Evolutionary conservation across 2,797 vertebrate genomes (phyloP).

Genomic region (Glyptemys insculpta): DNA sequence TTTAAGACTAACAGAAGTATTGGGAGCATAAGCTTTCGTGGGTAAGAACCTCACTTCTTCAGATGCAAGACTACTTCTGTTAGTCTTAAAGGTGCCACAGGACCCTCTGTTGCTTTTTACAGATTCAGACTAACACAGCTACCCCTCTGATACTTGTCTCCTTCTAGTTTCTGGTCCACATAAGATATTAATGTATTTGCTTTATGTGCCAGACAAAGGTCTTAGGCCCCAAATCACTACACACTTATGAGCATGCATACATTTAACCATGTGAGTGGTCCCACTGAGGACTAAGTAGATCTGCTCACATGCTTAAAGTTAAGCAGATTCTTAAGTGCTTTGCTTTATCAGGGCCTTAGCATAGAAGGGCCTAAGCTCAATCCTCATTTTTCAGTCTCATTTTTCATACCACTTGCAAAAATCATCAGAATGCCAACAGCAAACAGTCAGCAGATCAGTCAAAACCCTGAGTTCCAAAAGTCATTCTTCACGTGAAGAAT

Average conservation of each 20-base stretch:
- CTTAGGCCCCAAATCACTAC: background rate
- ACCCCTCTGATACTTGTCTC: no score
- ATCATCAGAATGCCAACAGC: background rate
- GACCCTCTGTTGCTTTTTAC: no score
- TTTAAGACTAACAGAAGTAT: no score
- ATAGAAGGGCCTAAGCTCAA: background rate
- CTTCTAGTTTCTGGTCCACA: background rate
- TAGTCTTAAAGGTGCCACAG: no score
- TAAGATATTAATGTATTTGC: background rate
- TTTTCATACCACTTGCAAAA: background rate
- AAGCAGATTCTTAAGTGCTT: background rate
- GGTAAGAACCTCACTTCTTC: no score
- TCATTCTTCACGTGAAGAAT: no score
- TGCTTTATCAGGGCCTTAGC: background rate
- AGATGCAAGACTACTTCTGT: no score
- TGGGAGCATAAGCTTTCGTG: no score
- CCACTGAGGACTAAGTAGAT: background rate
- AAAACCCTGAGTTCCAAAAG: background rate
- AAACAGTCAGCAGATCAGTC: background rate
- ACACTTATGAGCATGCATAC: background rate
- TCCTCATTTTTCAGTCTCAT: background rate
- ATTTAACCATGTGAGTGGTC: background rate
- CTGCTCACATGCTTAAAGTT: background rate
- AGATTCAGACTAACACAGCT: no score
- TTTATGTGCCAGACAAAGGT: background rate